Base-by-base conservation (phyloP, 2,113 vertebrate species). In the Erinaceus europaeus region DNA sequence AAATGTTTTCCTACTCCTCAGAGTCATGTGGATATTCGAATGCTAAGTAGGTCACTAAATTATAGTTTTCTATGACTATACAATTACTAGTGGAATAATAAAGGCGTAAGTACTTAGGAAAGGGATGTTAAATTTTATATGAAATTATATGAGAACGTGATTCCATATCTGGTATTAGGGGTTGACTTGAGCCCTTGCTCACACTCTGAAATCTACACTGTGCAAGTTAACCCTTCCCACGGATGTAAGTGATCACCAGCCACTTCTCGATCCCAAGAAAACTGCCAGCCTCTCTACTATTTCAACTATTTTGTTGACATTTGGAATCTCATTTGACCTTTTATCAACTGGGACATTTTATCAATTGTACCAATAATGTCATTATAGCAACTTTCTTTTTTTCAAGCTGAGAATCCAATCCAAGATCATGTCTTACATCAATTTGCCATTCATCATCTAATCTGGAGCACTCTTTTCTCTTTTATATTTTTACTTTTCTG, bases 231-330 rank as follows among this genome's bases (percentile, higher is more conserved):
- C 29, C 32, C 27, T 38, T 6, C 8, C 57, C 20, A 67, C 1
- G 0, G 8, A 27, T 64, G 36, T 0, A 1, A 14, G 9, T 25
- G 67, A 59, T 12, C n/a, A 3, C 29, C 2, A 0, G 0, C 14
- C 36, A 15, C 9, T 1, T 3, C 0, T 9, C 18, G 1, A 36
- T 38, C 42, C 11, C 6, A 40, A 18, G 32, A 23, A 68, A n/a
- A n/a, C n/a, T n/a, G n/a, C n/a, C n/a, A n/a, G n/a, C n/a, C n/a
- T n/a, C n/a, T n/a, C n/a, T n/a, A n/a, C n/a, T n/a, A n/a, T n/a
- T n/a, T n/a, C n/a, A n/a, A n/a, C n/a, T n/a, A n/a, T n/a, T n/a
- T n/a, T n/a, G n/a, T 29, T 84, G 68, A 52, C 6, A 34, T 34
- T 34, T 23, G 21, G 27, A n/a, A 52, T 71, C 40, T 57, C 14